phyloP scores from a whole-genome alignment of 2,797 vertebrate species.

The Tokudaia muenninki region DNA sequence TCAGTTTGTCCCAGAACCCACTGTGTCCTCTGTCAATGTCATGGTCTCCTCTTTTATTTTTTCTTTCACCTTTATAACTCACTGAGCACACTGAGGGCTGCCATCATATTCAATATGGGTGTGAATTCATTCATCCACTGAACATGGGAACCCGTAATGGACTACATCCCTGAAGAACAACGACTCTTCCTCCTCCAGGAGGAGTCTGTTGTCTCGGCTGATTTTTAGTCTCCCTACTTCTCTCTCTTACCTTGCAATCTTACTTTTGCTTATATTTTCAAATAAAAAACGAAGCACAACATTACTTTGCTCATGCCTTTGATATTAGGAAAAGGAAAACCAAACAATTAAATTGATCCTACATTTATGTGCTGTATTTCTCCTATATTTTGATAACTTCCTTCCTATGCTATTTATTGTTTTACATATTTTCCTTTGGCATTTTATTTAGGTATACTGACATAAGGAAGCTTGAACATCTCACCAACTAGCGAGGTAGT shows the following conservation, averaged over 20 bases:
- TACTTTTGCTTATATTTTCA: background rate
- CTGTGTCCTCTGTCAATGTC: background rate
- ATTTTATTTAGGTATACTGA: background rate
- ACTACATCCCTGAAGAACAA: background rate
- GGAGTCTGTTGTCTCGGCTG: background rate
- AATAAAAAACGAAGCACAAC: background rate
- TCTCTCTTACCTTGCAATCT: background rate
- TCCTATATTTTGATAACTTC: constrained; percentile 22
- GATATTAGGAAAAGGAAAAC: constrained; percentile 4
- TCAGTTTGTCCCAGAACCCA: background rate
- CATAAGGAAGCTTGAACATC: background rate
- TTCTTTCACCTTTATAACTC: background rate
- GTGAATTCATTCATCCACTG: background rate
- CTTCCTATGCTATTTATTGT: background rate
- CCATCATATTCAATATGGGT: background rate
- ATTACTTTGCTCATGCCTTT: background rate
- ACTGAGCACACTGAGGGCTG: background rate
- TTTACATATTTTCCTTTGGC: background rate
- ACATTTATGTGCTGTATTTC: background rate
- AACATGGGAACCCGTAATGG: background rate
- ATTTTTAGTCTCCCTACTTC: background rate
- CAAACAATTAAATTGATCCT: background rate
- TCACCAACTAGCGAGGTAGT: background rate
- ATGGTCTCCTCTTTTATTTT: background rate
- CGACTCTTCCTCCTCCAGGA: background rate